Evolutionary conservation across 2,113 vertebrate species (phyloP).

Genomic region (Calidris pugnax): DNA sequence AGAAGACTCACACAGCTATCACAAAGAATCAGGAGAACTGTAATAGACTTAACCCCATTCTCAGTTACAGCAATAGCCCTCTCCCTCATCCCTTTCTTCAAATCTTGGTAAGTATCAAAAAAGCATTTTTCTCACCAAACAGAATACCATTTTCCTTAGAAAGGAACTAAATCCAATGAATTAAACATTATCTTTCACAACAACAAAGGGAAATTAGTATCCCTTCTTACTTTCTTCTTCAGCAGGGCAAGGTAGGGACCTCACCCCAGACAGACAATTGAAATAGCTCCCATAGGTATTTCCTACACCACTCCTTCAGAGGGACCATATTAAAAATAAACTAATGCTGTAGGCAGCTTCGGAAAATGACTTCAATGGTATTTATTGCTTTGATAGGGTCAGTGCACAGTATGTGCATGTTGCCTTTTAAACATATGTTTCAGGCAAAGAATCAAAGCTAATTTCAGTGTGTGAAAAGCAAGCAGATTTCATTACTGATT

Average conservation of each 20-base stretch:
- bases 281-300: constrained; percentile 63
- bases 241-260: constrained; percentile 24
- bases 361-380: constrained; percentile 58
- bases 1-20: not conserved
- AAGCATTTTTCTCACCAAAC: constrained; percentile 70
- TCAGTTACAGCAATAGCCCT: constrained; percentile 3
- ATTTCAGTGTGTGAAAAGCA: constrained; percentile 80
- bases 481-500: constrained; percentile 82
- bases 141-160: constrained; percentile 65
- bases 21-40: constrained; percentile 33
- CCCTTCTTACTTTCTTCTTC: constrained; percentile 52
- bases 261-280: constrained; percentile 39
- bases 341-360: constrained; percentile 56
- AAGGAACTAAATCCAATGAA: constrained; percentile 66
- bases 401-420: constrained; percentile 58
- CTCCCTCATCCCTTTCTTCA: constrained; percentile 57
- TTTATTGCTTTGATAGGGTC: constrained; percentile 71
- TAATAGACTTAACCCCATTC: not conserved
- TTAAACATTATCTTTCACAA: constrained; percentile 69
- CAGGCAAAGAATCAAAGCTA: constrained; percentile 79
- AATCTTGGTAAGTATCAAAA: constrained; percentile 68
- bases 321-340: constrained; percentile 67
- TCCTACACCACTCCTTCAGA: constrained; percentile 31
- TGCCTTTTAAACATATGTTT: constrained; percentile 78
- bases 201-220: constrained; percentile 64